phyloP scores from a whole-genome alignment of 2,888 invertebrate genomes.

The Trachelus troglodyta region DNA sequence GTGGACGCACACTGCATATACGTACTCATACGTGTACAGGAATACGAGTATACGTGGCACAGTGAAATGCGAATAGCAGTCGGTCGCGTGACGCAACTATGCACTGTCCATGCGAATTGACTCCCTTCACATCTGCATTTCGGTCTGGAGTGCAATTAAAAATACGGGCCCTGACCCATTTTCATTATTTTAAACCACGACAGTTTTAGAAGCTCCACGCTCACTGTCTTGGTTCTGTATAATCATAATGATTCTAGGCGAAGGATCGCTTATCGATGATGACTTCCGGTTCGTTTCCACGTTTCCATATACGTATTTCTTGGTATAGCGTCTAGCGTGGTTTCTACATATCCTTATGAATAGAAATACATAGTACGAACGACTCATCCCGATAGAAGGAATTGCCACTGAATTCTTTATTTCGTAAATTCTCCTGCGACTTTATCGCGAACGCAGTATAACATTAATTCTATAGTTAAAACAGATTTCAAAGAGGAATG shows the following conservation, averaged over 20 bases:
- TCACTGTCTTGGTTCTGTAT: neutral
- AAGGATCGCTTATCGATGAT: neutral
- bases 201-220: constrained; percentile 20
- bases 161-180: constrained; percentile 51
- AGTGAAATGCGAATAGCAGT: neutral
- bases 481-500: neutral
- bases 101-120: constrained; percentile 1
- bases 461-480: neutral
- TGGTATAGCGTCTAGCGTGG: neutral
- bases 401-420: neutral
- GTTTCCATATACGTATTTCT: neutral
- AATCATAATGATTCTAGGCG: neutral
- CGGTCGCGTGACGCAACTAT: neutral
- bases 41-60: neutral
- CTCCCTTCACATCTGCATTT: constrained; percentile 40
- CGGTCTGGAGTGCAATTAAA: constrained; percentile 59
- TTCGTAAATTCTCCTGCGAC: neutral
- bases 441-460: neutral
- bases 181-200: constrained; percentile 52
- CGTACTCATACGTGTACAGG: neutral
- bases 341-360: neutral
- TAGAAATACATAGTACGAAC: neutral
- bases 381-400: neutral
- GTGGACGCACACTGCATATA: constrained; percentile 5
- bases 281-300: neutral